Evolutionary conservation across 2,888 invertebrate species (phyloP).

Genomic region (Lymantria monacha): DNA sequence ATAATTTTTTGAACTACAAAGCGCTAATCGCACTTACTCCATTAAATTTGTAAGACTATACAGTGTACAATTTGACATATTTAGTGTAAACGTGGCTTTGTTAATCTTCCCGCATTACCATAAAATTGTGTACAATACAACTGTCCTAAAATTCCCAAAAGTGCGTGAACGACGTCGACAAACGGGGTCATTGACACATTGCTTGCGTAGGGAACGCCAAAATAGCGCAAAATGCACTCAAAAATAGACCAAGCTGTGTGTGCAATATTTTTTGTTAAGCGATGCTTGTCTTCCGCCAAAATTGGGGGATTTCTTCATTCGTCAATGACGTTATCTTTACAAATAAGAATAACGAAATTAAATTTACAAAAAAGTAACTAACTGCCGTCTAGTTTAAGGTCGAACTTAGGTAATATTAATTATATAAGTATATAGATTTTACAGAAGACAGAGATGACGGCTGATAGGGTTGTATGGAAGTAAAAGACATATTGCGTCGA

Average conservation of each 20-base stretch:
- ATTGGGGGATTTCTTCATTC: conserved; percentile 35
- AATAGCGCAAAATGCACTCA: conserved; percentile 82
- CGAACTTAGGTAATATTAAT: no score
- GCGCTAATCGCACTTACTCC: no score
- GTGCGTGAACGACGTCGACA: conserved; percentile 77
- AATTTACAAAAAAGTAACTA: not conserved
- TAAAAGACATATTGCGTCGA: no score
- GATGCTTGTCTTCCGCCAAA: conserved; percentile 55
- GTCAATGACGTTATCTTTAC: conserved; percentile 6
- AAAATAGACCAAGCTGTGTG: conserved; percentile 79
- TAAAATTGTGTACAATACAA: conserved; percentile 17
- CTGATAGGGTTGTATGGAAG: no score
- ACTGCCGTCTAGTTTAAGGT: not conserved
- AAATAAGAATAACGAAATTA: not conserved
- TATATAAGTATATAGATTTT: no score
- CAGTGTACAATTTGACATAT: not conserved
- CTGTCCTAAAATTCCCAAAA: conserved; percentile 77
- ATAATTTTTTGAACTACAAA: no score
- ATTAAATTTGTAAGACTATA: no score
- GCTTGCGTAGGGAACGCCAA: conserved; percentile 79
- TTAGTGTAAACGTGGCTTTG: not conserved
- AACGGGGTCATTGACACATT: conserved; percentile 80
- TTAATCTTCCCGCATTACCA: not conserved
- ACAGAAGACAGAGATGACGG: no score
- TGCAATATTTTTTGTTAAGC: conserved; percentile 79